Conservation (phyloP, 2,888 invertebrate genomes). For the Lepidochitona cinerea region DNA sequence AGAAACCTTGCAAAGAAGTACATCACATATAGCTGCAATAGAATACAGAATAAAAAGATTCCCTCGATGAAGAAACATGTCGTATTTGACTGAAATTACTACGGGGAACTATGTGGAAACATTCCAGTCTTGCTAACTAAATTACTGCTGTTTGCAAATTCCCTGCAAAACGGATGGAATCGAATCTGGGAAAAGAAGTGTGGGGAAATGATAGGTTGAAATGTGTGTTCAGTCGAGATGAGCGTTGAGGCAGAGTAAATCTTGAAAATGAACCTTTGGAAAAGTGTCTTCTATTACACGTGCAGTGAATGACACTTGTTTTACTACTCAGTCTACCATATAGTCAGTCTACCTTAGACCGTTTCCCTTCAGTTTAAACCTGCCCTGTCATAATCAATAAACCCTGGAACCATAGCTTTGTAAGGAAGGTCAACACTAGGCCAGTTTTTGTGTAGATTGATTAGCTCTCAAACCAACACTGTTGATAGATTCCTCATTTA, state of each 20-base stretch:
- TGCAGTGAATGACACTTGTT: no score
- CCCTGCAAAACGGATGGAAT: neutral
- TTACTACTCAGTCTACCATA: no score
- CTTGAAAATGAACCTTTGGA: neutral
- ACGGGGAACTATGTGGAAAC: neutral
- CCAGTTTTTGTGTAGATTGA: neutral
- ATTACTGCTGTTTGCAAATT: neutral
- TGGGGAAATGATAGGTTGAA: no score
- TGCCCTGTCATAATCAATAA: neutral
- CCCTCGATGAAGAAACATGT: no score
- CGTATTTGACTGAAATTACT: no score
- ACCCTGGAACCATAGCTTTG: neutral
- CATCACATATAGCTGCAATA: no score
- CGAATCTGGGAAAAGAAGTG: neutral
- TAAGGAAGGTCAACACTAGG: neutral
- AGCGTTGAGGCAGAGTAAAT: neutral
- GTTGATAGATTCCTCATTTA: conserved; percentile 1
- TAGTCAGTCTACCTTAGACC: no score
- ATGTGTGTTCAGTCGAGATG: neutral
- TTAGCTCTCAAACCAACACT: neutral
- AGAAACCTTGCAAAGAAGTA: no score
- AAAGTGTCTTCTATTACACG: neutral
- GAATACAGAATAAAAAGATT: no score
- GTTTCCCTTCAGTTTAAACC: no score
- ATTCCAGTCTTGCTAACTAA: neutral